Evolutionary conservation across 2,797 vertebrate species (phyloP).

Genomic region (Glossophaga mutica): DNA sequence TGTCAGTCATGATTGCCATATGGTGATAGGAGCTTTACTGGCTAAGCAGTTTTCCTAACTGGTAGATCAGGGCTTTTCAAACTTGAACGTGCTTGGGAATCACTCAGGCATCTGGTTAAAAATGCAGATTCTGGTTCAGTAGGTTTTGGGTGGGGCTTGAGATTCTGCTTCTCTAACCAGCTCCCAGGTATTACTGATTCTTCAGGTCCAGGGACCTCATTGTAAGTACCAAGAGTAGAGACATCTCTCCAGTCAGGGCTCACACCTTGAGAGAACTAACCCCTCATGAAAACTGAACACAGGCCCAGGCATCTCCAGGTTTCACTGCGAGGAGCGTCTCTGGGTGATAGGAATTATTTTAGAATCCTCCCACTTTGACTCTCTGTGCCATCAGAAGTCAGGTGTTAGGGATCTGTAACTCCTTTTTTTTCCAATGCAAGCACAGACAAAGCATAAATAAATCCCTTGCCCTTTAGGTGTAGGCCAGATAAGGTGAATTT

Average conservation of each 20-base stretch:
- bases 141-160: neutral
- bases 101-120: neutral
- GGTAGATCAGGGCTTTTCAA: slow-evolving; percentile 23
- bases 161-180: neutral
- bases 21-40: neutral
- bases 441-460: neutral
- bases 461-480: neutral
- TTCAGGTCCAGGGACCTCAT: neutral
- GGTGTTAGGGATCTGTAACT: neutral
- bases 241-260: neutral
- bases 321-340: neutral
- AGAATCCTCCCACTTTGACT: neutral
- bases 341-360: neutral
- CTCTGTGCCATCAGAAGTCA: slow-evolving; percentile 2
- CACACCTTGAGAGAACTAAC: neutral
- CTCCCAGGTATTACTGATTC: neutral
- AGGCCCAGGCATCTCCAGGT: neutral
- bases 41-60: neutral
- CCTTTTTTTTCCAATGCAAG: neutral
- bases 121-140: slow-evolving; percentile 13
- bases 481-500: neutral
- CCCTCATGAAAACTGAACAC: neutral
- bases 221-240: neutral
- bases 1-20: neutral
- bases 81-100: neutral